Evolutionary conservation across 2,888 invertebrate genomes (phyloP).

Genomic region (Noctua fimbriata): DNA sequence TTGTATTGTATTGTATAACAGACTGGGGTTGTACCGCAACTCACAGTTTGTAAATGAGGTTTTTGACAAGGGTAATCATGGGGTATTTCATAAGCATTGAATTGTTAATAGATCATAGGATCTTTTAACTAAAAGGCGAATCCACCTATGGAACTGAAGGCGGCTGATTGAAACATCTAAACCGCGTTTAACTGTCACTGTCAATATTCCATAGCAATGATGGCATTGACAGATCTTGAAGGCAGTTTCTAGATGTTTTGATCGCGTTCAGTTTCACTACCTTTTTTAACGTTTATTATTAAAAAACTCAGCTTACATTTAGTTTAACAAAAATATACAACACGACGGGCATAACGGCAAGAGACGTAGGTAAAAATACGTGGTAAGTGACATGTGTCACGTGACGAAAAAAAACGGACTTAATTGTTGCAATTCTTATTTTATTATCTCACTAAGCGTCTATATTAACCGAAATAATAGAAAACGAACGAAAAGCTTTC

Average conservation of each 20-base stretch:
- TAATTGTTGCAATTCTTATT: not conserved
- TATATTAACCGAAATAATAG: not conserved
- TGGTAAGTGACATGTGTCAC: constrained; percentile 1
- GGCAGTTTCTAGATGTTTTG: not conserved
- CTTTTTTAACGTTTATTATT: not conserved
- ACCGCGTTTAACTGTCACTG: not conserved
- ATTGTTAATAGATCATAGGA: not conserved
- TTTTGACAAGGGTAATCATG: not conserved
- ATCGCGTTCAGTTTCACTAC: not conserved
- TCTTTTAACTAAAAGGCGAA: not conserved
- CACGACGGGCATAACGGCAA: constrained; percentile 1
- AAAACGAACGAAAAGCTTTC: not conserved
- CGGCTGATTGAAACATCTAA: not conserved
- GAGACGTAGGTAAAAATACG: not conserved
- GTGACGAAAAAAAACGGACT: not conserved
- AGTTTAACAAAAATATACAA: not conserved
- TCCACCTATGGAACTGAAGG: not conserved
- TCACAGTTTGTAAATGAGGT: constrained; percentile 11
- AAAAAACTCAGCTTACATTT: not conserved
- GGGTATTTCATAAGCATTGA: not conserved
- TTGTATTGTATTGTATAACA: not conserved
- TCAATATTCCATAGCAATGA: not conserved
- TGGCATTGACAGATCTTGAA: not conserved
- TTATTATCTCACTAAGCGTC: not conserved
- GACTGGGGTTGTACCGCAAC: not conserved